phyloP scores from a whole-genome alignment of 2,797 vertebrate genomes.

The Anableps anableps region DNA sequence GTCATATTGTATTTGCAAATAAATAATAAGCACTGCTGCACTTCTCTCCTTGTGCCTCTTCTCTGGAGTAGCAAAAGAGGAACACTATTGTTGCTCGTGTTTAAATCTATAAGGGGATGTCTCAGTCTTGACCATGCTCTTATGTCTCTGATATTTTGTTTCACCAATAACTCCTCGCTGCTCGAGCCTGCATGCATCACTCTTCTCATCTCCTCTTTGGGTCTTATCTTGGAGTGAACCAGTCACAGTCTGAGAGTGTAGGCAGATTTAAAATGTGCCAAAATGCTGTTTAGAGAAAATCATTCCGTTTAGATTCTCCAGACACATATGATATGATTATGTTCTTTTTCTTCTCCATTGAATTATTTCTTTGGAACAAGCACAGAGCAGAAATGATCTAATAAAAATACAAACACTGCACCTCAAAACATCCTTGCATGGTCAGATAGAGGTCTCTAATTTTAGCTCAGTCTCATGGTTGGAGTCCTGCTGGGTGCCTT shows the following conservation, averaged over 20 bases:
- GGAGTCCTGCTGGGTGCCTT: conserved; percentile 30
- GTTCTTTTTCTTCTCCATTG: not conserved
- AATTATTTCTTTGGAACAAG: conserved; percentile 2
- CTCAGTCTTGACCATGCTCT: not conserved
- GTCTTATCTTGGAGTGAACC: not conserved
- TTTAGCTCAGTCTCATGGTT: conserved; percentile 47
- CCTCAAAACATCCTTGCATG: conserved; percentile 37
- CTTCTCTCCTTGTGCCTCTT: not conserved
- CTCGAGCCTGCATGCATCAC: not conserved
- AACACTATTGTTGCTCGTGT: not conserved
- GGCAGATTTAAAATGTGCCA: not conserved
- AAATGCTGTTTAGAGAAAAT: conserved; percentile 1
- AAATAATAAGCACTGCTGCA: not conserved
- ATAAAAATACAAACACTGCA: conserved; percentile 17
- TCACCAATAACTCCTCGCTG: not conserved
- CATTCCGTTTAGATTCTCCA: not conserved
- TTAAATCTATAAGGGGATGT: not conserved
- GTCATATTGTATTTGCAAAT: not conserved
- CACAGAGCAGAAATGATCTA: not conserved
- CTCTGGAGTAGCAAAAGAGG: not conserved
- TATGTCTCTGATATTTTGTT: not conserved
- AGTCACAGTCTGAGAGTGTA: not conserved
- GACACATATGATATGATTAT: no score
- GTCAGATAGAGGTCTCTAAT: conserved; percentile 48
- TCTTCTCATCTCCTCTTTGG: not conserved